These are phyloP conservation scores for Tachina lurida DNA, from an alignment of 2,888 invertebrate genomes.

Conservation along the genomic window DNA sequence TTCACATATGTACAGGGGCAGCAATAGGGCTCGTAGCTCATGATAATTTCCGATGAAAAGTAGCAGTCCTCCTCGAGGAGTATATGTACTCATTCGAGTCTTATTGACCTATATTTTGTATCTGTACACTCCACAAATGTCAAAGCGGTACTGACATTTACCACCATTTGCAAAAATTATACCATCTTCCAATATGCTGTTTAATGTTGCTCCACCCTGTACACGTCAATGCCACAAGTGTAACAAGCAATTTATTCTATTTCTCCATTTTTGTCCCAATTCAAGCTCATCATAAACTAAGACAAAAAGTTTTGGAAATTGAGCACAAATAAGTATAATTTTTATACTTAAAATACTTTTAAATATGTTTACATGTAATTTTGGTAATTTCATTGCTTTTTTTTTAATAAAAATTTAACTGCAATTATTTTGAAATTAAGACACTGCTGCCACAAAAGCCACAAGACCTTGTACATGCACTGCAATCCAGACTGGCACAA, in stretches of 20 bases:
- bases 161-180: too few species aligned
- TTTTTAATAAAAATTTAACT: constrained; percentile 45
- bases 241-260: neutral
- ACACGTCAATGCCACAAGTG: neutral
- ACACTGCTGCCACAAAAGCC: constrained; percentile 27
- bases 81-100: too few species aligned
- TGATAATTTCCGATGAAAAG: too few species aligned
- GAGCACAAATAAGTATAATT: constrained; percentile 51
- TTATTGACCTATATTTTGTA: too few species aligned
- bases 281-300: constrained; percentile 5
- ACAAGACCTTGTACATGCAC: neutral
- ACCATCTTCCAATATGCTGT: too few species aligned
- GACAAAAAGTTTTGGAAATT: constrained; percentile 50
- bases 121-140: too few species aligned
- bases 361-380: neutral
- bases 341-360: neutral
- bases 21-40: too few species aligned
- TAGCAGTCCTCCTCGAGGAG: too few species aligned
- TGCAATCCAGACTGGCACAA: constrained; percentile 10
- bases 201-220: neutral
- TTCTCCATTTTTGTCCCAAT: constrained; percentile 1
- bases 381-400: neutral
- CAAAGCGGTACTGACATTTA: too few species aligned
- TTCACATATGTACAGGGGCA: too few species aligned
- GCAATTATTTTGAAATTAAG: constrained; percentile 70